Conservation (phyloP, 2,113 vertebrate species). For the Antigone vipio region DNA sequence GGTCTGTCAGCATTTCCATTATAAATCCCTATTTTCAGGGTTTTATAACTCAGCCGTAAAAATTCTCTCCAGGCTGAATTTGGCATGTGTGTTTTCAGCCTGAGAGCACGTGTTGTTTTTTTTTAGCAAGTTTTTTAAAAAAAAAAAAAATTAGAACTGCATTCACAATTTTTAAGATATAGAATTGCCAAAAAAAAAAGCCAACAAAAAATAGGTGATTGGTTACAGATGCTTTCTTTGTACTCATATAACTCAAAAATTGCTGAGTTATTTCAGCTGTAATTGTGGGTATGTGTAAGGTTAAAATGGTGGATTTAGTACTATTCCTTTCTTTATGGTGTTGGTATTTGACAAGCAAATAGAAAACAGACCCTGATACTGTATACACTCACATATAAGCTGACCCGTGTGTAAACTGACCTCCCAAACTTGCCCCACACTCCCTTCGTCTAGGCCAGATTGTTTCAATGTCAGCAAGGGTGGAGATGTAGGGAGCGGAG, state of each 20-base stretch:
- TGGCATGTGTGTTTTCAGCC: conserved; percentile 75
- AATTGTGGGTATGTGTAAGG: conserved; percentile 70
- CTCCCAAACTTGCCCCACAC: conserved; percentile 3
- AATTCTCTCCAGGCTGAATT: conserved; percentile 69
- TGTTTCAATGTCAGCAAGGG: background rate
- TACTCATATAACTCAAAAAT: conserved; percentile 73
- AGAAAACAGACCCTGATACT: conserved; percentile 54
- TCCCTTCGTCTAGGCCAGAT: background rate
- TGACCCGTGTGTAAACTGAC: conserved; percentile 50
- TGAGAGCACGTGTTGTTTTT: conserved; percentile 67
- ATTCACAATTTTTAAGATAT: conserved; percentile 69
- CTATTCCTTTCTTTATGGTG: conserved; percentile 55
- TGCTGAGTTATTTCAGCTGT: conserved; percentile 75
- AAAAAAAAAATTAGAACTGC: conserved; percentile 19
- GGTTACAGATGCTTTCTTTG: conserved; percentile 77
- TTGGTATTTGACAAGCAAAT: conserved; percentile 68
- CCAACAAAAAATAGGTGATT: conserved; percentile 64
- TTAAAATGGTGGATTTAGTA: conserved; percentile 69
- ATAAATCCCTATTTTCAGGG: conserved; percentile 68
- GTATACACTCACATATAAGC: conserved; percentile 18
- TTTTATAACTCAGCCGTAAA: conserved; percentile 74
- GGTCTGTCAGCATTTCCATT: conserved; percentile 76
- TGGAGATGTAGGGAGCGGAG: background rate
- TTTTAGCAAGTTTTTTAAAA: conserved; percentile 63
- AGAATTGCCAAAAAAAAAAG: conserved; percentile 56